Conservation (phyloP, 2,113 vertebrate genomes). For the Podocnemis expansa region DNA sequence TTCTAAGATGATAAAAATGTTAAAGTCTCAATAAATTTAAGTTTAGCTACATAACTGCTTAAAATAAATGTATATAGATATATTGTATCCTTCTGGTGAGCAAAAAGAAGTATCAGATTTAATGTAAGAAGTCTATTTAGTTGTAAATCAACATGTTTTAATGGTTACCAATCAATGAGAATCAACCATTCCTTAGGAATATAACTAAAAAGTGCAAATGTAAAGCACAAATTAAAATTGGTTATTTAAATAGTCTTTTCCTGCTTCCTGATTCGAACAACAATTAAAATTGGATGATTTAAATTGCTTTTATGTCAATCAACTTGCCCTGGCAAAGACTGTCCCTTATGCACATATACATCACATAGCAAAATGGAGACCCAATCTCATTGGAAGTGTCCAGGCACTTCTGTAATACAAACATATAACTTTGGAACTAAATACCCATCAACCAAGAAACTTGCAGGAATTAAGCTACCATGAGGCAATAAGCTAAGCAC, state of each 20-base stretch:
- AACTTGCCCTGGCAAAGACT: background rate
- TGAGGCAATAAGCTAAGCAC: background rate
- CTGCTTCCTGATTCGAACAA: too few species aligned
- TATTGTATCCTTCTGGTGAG: background rate
- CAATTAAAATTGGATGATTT: too few species aligned
- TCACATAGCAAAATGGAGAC: background rate
- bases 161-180: background rate
- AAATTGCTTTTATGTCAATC: background rate
- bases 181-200: background rate
- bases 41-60: too few species aligned
- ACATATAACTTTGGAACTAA: background rate
- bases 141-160: background rate
- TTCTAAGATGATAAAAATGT: background rate
- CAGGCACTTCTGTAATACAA: background rate
- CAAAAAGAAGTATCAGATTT: background rate
- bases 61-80: background rate
- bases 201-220: background rate
- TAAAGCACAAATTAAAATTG: background rate
- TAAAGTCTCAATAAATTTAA: too few species aligned
- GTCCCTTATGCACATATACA: background rate
- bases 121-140: background rate
- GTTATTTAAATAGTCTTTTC: too few species aligned
- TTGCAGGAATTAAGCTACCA: background rate
- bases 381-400: background rate
- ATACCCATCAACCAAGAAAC: background rate